phyloP scores from a whole-genome alignment of 2,888 invertebrate genomes.

The Saturnia pavonia region DNA sequence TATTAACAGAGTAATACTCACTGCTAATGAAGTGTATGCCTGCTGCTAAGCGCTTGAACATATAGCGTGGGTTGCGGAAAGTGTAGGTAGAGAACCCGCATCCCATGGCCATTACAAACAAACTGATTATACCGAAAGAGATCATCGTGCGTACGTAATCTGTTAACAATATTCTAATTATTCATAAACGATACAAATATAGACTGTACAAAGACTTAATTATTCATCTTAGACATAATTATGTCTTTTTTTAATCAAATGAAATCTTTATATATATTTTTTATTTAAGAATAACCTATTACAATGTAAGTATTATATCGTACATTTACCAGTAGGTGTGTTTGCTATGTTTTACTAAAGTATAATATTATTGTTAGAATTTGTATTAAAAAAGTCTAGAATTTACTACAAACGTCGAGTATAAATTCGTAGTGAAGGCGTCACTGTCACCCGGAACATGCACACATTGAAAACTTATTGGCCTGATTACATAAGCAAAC shows the following conservation, averaged over 20 bases:
- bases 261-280: no score
- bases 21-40: slow-evolving; percentile 92
- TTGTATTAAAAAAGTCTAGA: no score
- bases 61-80: slow-evolving; percentile 91
- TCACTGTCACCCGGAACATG: no score
- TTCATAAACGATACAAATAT: slow-evolving; percentile 22
- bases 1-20: slow-evolving; percentile 61
- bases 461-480: no score
- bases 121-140: slow-evolving; percentile 91
- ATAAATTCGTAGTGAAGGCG: no score
- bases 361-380: no score
- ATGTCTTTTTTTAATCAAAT: not conserved
- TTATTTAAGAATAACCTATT: no score
- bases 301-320: no score
- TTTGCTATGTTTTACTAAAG: no score
- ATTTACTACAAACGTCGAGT: no score
- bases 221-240: not conserved
- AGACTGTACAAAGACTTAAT: not conserved
- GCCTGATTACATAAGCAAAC: no score
- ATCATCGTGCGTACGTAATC: slow-evolving; percentile 92
- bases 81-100: slow-evolving; percentile 92
- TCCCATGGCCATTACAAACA: slow-evolving; percentile 91
- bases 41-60: slow-evolving; percentile 93
- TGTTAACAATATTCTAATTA: slow-evolving; percentile 55
- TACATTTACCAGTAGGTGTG: no score